Conservation (phyloP, 2,888 invertebrate genomes). For the Platycnemis pennipes region DNA sequence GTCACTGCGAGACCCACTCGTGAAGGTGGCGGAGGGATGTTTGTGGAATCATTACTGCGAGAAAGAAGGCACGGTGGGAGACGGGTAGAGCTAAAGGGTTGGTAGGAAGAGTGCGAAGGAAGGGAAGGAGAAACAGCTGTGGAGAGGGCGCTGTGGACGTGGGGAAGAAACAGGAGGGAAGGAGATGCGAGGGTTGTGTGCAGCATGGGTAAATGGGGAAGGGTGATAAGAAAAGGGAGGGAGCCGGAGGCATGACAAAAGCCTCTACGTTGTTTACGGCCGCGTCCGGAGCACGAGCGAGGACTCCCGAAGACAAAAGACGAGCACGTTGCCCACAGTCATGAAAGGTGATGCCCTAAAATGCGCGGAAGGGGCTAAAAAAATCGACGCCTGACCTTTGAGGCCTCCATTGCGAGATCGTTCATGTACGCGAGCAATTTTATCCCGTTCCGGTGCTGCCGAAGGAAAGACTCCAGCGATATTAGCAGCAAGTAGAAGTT, state of each 20-base stretch:
- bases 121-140: neutral
- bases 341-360: neutral
- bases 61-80: slow-evolving; percentile 20
- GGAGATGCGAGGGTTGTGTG: neutral
- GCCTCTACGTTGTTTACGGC: neutral
- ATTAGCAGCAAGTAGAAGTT: too few species aligned
- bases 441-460: neutral
- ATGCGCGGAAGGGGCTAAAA: neutral
- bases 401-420: neutral
- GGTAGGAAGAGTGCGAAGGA: neutral
- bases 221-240: neutral
- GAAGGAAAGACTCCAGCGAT: neutral
- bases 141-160: neutral
- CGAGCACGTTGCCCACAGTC: neutral
- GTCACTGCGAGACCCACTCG: slow-evolving; percentile 47
- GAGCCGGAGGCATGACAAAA: neutral
- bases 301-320: neutral
- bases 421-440: neutral
- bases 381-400: neutral
- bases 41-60: slow-evolving; percentile 62
- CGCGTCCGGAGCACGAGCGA: neutral
- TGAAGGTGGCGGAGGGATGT: slow-evolving; percentile 46
- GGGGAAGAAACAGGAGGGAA: neutral
- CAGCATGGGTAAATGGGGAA: neutral
- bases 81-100: neutral